Evolutionary conservation across 2,797 vertebrate genomes (phyloP).

Genomic region (Chiloscyllium punctatum): DNA sequence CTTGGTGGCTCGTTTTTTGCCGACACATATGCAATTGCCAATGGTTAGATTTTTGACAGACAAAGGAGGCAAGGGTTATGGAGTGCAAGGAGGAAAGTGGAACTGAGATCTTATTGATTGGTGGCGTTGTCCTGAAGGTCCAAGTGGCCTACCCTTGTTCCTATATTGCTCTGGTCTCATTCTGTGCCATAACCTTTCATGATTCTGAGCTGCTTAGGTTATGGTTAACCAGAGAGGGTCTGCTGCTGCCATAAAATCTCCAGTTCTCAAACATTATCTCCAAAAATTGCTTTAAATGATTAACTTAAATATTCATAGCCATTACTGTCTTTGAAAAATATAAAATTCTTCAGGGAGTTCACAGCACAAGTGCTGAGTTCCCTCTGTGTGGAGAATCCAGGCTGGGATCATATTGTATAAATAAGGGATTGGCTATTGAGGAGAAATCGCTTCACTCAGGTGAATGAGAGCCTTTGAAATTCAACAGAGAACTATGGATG

Average conservation of each 20-base stretch:
- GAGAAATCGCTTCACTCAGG: not conserved
- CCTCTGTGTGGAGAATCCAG: not conserved
- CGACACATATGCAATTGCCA: too few relatives aligned
- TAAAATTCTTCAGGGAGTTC: not conserved
- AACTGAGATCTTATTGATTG: too few relatives aligned
- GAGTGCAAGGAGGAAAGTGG: too few relatives aligned
- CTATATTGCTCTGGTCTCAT: too few relatives aligned
- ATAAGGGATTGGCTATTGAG: not conserved
- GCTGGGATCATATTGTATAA: not conserved
- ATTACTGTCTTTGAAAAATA: not conserved
- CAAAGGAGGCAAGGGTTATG: too few relatives aligned
- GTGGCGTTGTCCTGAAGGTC: too few relatives aligned
- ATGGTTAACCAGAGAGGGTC: not conserved
- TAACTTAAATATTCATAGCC: not conserved
- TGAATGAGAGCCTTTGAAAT: not conserved
- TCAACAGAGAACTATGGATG: not conserved
- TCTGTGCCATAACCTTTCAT: too few relatives aligned
- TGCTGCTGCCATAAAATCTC: not conserved
- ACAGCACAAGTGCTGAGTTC: not conserved
- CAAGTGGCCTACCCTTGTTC: too few relatives aligned
- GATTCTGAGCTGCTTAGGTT: not conserved
- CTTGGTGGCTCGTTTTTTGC: too few relatives aligned
- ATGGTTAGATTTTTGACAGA: too few relatives aligned
- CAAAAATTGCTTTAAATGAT: not conserved
- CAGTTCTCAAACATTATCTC: not conserved